Base-by-base conservation (phyloP, 2,888 invertebrate genomes). In the Trachelus troglodyta region DNA sequence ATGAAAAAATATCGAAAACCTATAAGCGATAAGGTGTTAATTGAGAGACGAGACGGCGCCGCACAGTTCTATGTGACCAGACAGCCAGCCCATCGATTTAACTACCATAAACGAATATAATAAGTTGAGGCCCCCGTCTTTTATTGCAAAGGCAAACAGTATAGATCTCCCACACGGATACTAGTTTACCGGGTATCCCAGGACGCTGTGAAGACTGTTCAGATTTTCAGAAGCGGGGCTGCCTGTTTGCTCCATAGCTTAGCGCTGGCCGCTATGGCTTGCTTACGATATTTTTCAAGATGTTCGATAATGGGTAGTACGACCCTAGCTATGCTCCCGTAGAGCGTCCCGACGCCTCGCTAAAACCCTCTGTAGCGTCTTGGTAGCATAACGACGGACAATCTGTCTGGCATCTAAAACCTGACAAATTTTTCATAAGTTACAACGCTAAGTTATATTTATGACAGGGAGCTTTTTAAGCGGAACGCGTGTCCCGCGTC, bases 11-110 rank as follows among this genome's bases (percentile, higher is more conserved):
- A 90, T 89, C 88, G 89, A 87, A 89, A 90, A 89, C 86, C 88
- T 87, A 89, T 90, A 90, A 87, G 87, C 89, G 88, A 89, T 89
- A 89, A 90, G 88, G 86, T 87, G 90, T 88, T 91, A 90, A 91
- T 91, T 91, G 89, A 87, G 83, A 86, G 86, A 83, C 88, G 87
- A 90, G 90, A 89, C 89, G 88, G 86, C 86, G 86, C 85, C 87
- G 86, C 82, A 78, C 78, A 75, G 34, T 71, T 69, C 79, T 75
- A 77, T 79, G 80, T 81, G 79, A 78, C 76, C 76, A 75, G 79
- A 77, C 75, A 68, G 31, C 79, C 75, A 74, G 77, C 79, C 71
- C 81, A 80, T 81, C 79, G 81, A 81, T 81, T 80, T 77, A 75
- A 77, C 77, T 78, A 75, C 77, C 78, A 81, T 81, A 81, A 81